phyloP scores from a whole-genome alignment of 2,797 vertebrate species.

The Pipistrellus nathusii region DNA sequence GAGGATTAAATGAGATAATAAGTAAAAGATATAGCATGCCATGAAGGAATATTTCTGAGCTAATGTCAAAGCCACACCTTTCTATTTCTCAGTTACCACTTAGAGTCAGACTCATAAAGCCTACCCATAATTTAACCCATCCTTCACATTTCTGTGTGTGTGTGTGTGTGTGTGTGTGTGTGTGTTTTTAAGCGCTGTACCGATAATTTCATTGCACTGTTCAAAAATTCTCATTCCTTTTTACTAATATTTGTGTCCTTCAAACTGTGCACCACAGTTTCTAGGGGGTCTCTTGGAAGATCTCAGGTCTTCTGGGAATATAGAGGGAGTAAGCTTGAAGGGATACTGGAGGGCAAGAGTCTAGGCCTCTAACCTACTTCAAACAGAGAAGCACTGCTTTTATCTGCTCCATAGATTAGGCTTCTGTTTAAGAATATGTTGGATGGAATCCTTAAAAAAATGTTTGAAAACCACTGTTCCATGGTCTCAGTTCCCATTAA shows the following conservation, averaged over 20 bases:
- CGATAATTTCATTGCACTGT: not conserved
- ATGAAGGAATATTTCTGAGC: no score
- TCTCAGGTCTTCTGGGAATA: not conserved
- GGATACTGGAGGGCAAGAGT: not conserved
- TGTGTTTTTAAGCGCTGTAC: not conserved
- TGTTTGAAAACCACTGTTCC: not conserved
- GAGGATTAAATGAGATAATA: not conserved
- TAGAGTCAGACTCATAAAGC: not conserved
- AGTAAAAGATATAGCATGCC: not conserved
- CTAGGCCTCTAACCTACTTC: not conserved
- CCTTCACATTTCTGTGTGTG: not conserved
- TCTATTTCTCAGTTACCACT: not conserved
- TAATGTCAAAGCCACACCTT: not conserved
- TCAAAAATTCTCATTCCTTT: not conserved
- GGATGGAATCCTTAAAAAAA: constrained; percentile 50
- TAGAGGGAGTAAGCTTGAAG: not conserved
- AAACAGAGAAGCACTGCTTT: not conserved
- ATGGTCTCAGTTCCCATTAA: not conserved
- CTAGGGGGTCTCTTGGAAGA: not conserved
- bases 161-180: no score
- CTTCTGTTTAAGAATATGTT: not conserved
- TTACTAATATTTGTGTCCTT: constrained; percentile 19
- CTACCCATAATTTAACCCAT: not conserved
- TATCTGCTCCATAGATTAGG: not conserved
- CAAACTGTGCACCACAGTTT: not conserved